Evolutionary conservation across 37 sponge, comb jelly and placozoan genomes (phyloP).

Genomic region (Aplysina aerophoba): DNA sequence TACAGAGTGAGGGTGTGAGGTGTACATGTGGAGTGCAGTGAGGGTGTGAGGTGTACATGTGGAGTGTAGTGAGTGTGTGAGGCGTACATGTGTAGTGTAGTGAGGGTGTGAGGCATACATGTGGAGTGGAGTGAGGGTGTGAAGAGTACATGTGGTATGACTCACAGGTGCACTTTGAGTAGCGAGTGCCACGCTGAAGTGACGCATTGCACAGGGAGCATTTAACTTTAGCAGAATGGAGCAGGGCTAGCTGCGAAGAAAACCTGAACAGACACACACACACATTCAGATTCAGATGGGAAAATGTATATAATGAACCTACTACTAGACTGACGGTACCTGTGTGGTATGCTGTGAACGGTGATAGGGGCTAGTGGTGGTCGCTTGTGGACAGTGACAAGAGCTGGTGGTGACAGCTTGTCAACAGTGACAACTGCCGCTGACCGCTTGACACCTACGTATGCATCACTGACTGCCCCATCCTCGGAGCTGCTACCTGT

Average conservation of each 20-base stretch:
- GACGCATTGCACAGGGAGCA: background rate
- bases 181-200: background rate
- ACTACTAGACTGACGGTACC: background rate
- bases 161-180: background rate
- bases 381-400: background rate
- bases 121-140: background rate
- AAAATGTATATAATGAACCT: background rate
- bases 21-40: background rate
- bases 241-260: too few relatives aligned
- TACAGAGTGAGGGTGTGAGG: background rate
- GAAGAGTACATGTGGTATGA: background rate
- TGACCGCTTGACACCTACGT: background rate
- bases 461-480: background rate
- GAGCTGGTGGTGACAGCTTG: background rate
- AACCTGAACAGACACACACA: background rate
- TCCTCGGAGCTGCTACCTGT: background rate
- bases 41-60: too few relatives aligned
- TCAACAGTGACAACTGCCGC: background rate
- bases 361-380: background rate
- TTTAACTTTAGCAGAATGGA: too few relatives aligned
- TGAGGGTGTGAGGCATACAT: background rate
- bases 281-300: background rate
- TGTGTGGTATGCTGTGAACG: conserved; percentile 19
- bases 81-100: background rate
- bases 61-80: background rate